Percentiles rank a stretch among this genome's conserved stretches.
Conservation (phyloP, 2,888 invertebrate species). For the Cosmopolites sordidus region DNA sequence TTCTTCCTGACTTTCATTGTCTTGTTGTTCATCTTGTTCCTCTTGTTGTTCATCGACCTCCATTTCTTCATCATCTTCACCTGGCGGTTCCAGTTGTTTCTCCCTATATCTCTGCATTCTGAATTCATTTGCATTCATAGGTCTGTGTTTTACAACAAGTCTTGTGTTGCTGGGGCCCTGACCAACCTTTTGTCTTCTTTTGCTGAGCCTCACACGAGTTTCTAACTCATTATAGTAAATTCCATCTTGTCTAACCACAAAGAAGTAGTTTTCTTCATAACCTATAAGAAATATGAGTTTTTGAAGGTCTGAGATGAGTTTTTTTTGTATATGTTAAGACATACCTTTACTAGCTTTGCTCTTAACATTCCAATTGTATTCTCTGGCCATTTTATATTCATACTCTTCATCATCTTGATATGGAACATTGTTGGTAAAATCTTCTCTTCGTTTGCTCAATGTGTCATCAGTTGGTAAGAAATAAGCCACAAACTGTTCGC, state of each 20-base stretch:
- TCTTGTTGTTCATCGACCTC: slow-evolving; percentile 51
- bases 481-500: slow-evolving; percentile 98
- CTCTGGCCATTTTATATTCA: slow-evolving; percentile 95
- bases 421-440: slow-evolving; percentile 68
- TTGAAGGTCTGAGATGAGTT: not conserved
- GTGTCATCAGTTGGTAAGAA: slow-evolving; percentile 95
- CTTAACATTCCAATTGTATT: slow-evolving; percentile 99
- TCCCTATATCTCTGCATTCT: slow-evolving; percentile 82
- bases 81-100: slow-evolving; percentile 80
- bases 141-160: slow-evolving; percentile 85
- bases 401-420: slow-evolving; percentile 90
- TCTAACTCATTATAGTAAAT: slow-evolving; percentile 95
- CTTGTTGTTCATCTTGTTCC: slow-evolving; percentile 61
- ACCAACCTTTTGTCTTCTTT: slow-evolving; percentile 76
- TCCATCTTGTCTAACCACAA: slow-evolving; percentile 84
- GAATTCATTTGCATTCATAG: slow-evolving; percentile 79
- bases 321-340: not conserved
- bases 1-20: slow-evolving; percentile 53
- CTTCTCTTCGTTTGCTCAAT: slow-evolving; percentile 79
- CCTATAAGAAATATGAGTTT: slow-evolving; percentile 49
- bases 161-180: slow-evolving; percentile 68
- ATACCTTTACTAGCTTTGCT: slow-evolving; percentile 71
- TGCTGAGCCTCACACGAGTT: slow-evolving; percentile 90
- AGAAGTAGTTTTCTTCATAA: slow-evolving; percentile 96
- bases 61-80: slow-evolving; percentile 60